Base-by-base conservation (phyloP, 2,113 vertebrate species). In the Andinoacara biseriatus region DNA sequence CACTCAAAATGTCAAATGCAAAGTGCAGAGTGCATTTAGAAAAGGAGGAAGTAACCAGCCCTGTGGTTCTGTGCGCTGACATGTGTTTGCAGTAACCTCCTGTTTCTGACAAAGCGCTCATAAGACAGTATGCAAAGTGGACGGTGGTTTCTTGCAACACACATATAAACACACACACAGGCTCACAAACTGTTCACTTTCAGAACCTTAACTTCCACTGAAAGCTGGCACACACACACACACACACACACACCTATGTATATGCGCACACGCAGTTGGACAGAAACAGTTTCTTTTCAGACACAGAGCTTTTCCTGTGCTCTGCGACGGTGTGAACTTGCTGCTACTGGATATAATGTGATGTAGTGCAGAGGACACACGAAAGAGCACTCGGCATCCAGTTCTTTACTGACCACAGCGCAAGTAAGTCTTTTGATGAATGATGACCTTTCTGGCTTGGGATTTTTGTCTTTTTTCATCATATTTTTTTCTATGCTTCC, bases 41-140 rank as follows among this genome's bases (percentile, higher is more conserved):
- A 14, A 88, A 91, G 14, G 65, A 91, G 92, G 91, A 92, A 93
- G 87, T 54, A 74, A 11, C 40, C 2, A 61, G 17, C 26, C 59
- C 40, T 84, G 72, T 75, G 87, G 89, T 90, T 82, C 63, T 69
- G 22, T 49, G 54, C 14, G 35, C 18, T 63, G 14, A 60, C 9
- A 14, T 54, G 22, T 49, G 43, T 58, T 43, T 22, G 79, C 46
- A 87, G 52, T 76, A 56, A 82, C 72, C 86, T 84, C 83, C 78
- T 82, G 59, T 89, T 79, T 84, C 43, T 82, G 43, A 63, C 29
- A 46, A 4, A 43, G 8, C 26, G 24, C 74, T 60, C 5, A 18
- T 29, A 74, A 38, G 3, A 31, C 22, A 54, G 0, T 40, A 89
- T 86, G 83, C 80, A 91, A 86, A 35, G 18, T 4, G 24, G 33